A percentile compares a stretch with the other conserved stretches of the same genome.
Conservation (phyloP, 2,113 vertebrate genomes). For the Rhizomys pruinosus region DNA sequence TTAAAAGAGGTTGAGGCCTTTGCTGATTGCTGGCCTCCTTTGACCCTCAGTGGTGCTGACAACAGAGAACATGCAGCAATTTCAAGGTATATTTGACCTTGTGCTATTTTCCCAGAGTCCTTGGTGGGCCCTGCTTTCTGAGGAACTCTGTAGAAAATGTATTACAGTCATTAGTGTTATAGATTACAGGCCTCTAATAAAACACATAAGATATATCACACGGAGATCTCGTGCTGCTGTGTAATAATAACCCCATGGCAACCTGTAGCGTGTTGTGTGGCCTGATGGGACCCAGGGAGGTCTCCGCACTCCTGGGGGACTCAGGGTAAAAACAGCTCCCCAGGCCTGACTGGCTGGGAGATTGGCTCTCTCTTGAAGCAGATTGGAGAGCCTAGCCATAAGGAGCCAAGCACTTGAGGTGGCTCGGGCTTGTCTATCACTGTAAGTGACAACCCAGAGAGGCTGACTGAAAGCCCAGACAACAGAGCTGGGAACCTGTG, state of each 20-base stretch:
- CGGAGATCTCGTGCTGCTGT: not conserved
- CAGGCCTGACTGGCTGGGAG: not conserved
- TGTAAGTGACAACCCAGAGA: not conserved
- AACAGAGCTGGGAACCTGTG: not conserved
- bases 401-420: not conserved
- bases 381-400: not conserved
- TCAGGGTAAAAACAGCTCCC: not conserved
- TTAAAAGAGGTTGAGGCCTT: too few species aligned
- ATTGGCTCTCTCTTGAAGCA: not conserved
- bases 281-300: not conserved
- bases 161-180: not conserved
- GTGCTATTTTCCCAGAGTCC: not conserved
- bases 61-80: not conserved
- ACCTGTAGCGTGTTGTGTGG: not conserved
- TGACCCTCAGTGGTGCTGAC: accelerated
- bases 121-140: not conserved
- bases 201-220: not conserved
- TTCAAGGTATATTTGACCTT: not conserved
- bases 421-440: not conserved
- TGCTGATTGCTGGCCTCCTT: not conserved
- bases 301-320: not conserved
- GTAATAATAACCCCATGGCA: not conserved
- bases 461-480: too few species aligned
- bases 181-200: conserved; percentile 33
- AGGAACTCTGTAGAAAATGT: conserved; percentile 50